These are phyloP conservation scores for Prinia subflava DNA, from an alignment of 2,113 vertebrate species.

Conservation along the genomic window DNA sequence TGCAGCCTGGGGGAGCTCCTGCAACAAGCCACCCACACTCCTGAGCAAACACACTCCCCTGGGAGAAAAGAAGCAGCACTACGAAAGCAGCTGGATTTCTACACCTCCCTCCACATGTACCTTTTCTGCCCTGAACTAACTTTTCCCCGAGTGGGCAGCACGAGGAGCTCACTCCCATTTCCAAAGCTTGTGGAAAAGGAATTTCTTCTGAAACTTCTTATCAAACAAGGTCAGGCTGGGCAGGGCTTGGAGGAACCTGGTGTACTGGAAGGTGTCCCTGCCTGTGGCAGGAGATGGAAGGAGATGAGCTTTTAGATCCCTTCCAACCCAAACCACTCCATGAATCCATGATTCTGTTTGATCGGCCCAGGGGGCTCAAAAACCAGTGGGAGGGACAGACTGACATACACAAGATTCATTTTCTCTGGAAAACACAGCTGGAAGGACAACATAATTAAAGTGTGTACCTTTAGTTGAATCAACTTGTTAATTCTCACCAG, in stretches of 20 bases:
- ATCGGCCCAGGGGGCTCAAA: background rate
- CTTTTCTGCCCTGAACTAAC: background rate
- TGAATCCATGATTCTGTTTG: background rate
- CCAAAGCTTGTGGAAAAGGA: background rate
- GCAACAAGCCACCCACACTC: background rate
- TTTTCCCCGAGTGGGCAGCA: background rate
- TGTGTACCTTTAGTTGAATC: background rate
- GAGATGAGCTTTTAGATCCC: background rate
- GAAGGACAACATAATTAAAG: background rate
- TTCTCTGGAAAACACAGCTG: background rate
- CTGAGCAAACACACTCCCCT: background rate
- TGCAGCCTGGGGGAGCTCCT: background rate
- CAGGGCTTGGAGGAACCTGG: fast-evolving
- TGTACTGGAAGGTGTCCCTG: background rate
- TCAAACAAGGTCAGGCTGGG: background rate
- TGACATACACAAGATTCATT: background rate
- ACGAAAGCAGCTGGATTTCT: background rate
- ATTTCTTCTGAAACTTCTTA: background rate
- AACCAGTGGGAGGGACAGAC: background rate
- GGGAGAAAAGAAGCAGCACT: background rate
- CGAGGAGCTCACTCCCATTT: background rate
- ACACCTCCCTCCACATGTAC: background rate
- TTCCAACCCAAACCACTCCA: background rate
- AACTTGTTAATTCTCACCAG: background rate
- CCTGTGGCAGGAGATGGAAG: background rate